A percentile compares a stretch with the other conserved stretches of the same genome.
phyloP scores from a whole-genome alignment of 2,797 vertebrate species.

The Anguilla pacifica region DNA sequence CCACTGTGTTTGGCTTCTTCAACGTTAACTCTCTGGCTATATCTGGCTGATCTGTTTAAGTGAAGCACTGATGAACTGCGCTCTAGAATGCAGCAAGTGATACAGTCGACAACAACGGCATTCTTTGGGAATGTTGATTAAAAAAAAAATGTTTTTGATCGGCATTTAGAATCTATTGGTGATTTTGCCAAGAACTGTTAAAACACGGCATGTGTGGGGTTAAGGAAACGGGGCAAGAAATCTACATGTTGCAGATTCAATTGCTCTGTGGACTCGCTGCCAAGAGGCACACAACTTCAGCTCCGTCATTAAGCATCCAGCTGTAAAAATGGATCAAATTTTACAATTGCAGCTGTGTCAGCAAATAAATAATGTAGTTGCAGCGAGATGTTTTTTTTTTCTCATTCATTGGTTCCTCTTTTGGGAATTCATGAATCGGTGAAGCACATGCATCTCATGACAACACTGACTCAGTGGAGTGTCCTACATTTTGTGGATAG shows the following conservation, averaged over 20 bases:
- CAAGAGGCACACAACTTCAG: background rate
- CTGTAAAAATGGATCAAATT: background rate
- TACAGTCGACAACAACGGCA: background rate
- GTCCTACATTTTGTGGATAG: background rate
- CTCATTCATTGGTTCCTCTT: background rate
- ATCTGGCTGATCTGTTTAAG: background rate
- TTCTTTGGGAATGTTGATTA: background rate
- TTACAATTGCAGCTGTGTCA: background rate
- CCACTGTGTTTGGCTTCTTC: background rate
- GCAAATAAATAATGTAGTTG: constrained; percentile 4
- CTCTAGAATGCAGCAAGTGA: background rate
- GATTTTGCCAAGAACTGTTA: background rate
- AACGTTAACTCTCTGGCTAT: background rate
- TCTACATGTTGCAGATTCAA: background rate
- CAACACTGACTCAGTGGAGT: background rate
- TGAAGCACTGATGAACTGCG: background rate
- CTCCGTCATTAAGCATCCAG: background rate
- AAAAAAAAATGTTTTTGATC: background rate
- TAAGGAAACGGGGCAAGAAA: background rate
- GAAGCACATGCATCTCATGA: background rate
- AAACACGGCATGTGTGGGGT: background rate
- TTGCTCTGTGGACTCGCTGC: background rate
- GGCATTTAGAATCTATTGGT: background rate
- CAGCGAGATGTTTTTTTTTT: background rate
- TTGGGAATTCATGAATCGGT: background rate